These are phyloP conservation scores for Smittia sp. DNA, from an alignment of 2,888 invertebrate species.

Conservation along the genomic window DNA sequence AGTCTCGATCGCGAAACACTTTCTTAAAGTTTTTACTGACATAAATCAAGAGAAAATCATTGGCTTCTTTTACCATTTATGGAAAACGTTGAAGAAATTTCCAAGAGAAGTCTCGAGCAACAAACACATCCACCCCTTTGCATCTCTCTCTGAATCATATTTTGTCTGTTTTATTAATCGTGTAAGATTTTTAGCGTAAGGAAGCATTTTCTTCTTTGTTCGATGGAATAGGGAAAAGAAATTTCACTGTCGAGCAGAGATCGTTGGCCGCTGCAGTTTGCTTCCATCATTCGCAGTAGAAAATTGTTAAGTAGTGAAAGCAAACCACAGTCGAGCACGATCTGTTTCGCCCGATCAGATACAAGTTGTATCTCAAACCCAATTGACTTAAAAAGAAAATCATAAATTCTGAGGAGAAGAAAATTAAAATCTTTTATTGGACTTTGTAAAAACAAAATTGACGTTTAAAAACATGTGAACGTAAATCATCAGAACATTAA, in stretches of 20 bases:
- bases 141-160: slow-evolving; percentile 16
- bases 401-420: not conserved
- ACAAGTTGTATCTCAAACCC: not conserved
- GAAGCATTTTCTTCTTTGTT: not conserved
- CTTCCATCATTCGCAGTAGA: no score
- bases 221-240: no score
- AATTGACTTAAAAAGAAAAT: not conserved
- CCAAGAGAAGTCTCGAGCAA: not conserved
- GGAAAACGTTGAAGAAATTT: not conserved
- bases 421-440: not conserved
- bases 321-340: no score
- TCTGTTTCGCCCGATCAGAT: no score
- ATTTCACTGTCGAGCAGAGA: no score
- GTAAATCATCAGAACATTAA: slow-evolving; percentile 2
- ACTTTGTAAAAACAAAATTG: not conserved
- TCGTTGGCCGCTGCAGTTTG: no score
- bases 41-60: not conserved
- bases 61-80: not conserved
- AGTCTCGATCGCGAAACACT: no score
- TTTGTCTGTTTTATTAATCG: slow-evolving; percentile 25
- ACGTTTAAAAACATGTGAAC: not conserved
- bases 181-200: slow-evolving; percentile 23
- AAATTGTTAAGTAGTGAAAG: no score
- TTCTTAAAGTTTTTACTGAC: no score
- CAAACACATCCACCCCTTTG: not conserved